These are phyloP conservation scores for Lasioglossum vierecki DNA, from an alignment of 2,888 invertebrate species.

Conservation along the genomic window DNA sequence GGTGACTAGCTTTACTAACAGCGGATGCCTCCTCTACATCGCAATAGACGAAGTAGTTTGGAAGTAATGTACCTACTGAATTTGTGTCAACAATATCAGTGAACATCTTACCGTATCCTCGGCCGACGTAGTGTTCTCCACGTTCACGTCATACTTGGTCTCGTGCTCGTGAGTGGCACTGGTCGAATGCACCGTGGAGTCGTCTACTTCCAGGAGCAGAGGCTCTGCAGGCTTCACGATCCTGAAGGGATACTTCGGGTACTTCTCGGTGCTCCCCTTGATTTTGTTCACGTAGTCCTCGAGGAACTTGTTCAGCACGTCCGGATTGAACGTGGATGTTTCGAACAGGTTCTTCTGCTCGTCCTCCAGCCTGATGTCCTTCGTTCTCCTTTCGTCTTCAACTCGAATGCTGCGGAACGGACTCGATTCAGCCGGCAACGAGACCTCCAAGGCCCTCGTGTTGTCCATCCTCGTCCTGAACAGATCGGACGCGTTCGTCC, in stretches of 20 bases:
- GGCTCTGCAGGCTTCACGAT: conserved; percentile 67
- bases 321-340: conserved; percentile 85
- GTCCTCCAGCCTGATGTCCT: conserved; percentile 67
- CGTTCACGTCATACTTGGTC: conserved; percentile 27
- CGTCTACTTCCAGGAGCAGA: conserved; percentile 65
- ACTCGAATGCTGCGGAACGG: conserved; percentile 73
- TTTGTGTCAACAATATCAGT: not conserved
- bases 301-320: conserved; percentile 87
- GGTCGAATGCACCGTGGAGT: conserved; percentile 33
- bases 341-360: conserved; percentile 75
- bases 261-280: conserved; percentile 80
- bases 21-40: too few species aligned
- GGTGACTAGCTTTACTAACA: too few species aligned
- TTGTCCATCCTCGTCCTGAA: conserved; percentile 66
- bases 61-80: too few species aligned
- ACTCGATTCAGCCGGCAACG: conserved; percentile 81
- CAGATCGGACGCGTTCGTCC: conserved; percentile 67
- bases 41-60: too few species aligned
- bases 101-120: conserved; percentile 46
- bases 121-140: conserved; percentile 48
- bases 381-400: conserved; percentile 76
- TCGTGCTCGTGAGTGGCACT: conserved; percentile 25
- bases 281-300: conserved; percentile 87
- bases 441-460: conserved; percentile 55
- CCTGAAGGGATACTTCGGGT: conserved; percentile 70